phyloP scores from a whole-genome alignment of 2,113 vertebrate genomes.

The Microcebus jonahi region DNA sequence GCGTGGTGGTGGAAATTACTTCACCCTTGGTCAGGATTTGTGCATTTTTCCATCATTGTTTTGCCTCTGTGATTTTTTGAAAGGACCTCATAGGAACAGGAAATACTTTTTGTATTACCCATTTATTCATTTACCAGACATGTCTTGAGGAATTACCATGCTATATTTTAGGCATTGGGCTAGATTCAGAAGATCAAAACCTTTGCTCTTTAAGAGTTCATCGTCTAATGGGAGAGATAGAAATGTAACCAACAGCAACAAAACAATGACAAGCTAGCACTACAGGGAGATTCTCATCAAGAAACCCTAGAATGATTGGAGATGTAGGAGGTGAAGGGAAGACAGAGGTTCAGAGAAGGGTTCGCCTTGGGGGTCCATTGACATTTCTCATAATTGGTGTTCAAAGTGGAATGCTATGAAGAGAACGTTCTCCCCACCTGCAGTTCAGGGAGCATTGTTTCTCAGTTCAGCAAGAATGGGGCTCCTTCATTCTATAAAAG shows the following conservation, averaged over 20 bases:
- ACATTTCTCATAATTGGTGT: neutral
- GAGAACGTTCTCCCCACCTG: neutral
- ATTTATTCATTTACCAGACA: neutral
- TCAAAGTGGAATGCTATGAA: neutral
- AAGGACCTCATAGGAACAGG: neutral
- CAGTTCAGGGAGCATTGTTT: neutral
- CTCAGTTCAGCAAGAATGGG: neutral
- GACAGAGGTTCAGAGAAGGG: neutral
- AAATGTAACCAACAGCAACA: neutral
- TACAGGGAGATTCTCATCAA: neutral
- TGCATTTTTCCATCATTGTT: neutral
- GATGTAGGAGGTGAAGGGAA: too few relatives aligned
- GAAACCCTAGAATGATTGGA: neutral
- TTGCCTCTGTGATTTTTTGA: constrained; percentile 1
- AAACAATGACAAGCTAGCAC: neutral
- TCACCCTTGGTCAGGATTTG: neutral
- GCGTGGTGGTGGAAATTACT: neutral
- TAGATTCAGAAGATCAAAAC: neutral
- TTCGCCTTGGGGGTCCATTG: neutral
- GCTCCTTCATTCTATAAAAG: neutral
- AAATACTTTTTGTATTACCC: constrained; percentile 40
- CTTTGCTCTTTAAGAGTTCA: neutral
- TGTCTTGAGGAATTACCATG: neutral
- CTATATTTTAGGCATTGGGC: neutral
- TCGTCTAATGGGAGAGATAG: neutral